Percentiles rank a stretch among this genome's conserved stretches.
Evolutionary conservation across 2,888 invertebrate genomes (phyloP).

Genomic region (Macrosiphum euphorbiae): DNA sequence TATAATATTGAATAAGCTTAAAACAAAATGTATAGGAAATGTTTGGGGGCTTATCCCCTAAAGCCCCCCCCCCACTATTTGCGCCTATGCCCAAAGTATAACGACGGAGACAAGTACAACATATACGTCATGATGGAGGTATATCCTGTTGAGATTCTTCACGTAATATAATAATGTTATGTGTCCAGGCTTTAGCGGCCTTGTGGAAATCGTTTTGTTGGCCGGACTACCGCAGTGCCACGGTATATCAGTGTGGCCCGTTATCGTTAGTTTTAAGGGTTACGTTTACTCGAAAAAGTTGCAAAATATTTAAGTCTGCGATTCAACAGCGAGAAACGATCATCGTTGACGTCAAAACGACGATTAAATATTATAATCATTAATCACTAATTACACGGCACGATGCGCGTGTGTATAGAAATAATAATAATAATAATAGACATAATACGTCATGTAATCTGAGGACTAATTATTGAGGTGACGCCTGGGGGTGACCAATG

Average conservation of each 20-base stretch:
- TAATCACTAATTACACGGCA: conserved; percentile 2
- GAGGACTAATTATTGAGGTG: neutral
- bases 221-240: no score
- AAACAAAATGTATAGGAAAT: no score
- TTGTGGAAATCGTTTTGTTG: no score
- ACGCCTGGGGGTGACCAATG: neutral
- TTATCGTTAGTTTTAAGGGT: no score
- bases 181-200: neutral
- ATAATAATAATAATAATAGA: neutral
- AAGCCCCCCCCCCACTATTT: no score
- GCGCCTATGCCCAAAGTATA: no score
- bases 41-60: no score
- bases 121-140: neutral
- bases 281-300: no score
- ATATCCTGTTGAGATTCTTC: neutral
- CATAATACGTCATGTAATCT: neutral
- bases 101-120: neutral
- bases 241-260: no score
- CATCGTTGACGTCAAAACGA: neutral
- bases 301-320: no score
- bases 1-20: no score
- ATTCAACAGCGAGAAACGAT: neutral
- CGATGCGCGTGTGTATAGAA: neutral
- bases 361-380: neutral
- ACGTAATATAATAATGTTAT: neutral